phyloP scores from a whole-genome alignment of 2,888 invertebrate genomes.

The Xanthia togata region DNA sequence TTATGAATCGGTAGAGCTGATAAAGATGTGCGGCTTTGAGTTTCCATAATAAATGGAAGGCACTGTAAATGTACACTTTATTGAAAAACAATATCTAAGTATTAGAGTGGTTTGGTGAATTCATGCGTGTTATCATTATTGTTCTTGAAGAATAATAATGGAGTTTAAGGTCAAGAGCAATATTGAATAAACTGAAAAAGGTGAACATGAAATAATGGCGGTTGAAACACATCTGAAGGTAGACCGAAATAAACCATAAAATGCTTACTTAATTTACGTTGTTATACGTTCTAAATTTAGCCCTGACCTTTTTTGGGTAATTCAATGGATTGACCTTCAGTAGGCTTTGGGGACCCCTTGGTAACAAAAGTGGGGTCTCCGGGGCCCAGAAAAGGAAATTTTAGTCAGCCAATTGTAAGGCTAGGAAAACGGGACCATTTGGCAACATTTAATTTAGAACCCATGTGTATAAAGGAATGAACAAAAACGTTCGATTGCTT shows the following conservation, averaged over 20 bases:
- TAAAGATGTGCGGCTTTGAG: constrained; percentile 8
- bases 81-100: neutral
- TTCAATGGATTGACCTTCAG: constrained; percentile 60
- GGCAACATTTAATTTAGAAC: constrained; percentile 59
- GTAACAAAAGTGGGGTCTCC: constrained; percentile 55
- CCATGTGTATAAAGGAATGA: constrained; percentile 42
- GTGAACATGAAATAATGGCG: constrained; percentile 7
- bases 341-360: constrained; percentile 44
- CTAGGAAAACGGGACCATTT: constrained; percentile 59
- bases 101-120: neutral
- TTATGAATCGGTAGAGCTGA: too few relatives aligned
- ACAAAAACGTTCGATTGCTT: constrained; percentile 26
- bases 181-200: neutral
- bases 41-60: constrained; percentile 5
- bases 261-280: constrained; percentile 50
- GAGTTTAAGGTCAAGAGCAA: neutral
- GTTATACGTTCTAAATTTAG: constrained; percentile 60
- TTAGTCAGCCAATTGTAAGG: constrained; percentile 58
- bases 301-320: constrained; percentile 49
- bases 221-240: neutral
- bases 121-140: too few relatives aligned
- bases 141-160: neutral
- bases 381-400: constrained; percentile 40
- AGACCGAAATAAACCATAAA: constrained; percentile 29
- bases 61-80: neutral